Percentiles rank a stretch among this genome's conserved stretches.
phyloP scores from a whole-genome alignment of 2,113 vertebrate genomes.

The Sebastes schlegelii region DNA sequence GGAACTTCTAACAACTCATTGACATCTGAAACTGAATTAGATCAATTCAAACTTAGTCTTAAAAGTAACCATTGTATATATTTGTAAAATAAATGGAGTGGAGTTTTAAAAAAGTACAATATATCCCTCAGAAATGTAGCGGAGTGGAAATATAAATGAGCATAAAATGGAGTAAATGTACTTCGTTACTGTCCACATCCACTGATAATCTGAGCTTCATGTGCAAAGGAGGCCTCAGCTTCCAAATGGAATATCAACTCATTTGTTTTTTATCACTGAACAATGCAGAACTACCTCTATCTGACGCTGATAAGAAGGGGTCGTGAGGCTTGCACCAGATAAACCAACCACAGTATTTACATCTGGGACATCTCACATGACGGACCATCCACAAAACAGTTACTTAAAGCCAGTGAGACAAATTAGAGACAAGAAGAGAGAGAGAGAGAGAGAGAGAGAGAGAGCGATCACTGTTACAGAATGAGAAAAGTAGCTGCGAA shows the following conservation, averaged over 20 bases:
- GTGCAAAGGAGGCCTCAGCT: constrained; percentile 7
- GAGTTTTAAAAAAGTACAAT: neutral
- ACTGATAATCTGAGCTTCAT: constrained; percentile 28
- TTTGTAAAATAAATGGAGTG: neutral
- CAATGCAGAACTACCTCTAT: constrained; percentile 40
- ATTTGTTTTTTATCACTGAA: constrained; percentile 52
- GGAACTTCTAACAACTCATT: neutral
- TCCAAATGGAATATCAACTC: constrained; percentile 9
- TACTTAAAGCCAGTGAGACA: constrained; percentile 46
- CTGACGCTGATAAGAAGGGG: constrained; percentile 48
- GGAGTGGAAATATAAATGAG: neutral
- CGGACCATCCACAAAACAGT: constrained; percentile 43
- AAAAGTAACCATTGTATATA: neutral
- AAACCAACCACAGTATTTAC: constrained; percentile 45
- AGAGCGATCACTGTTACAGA: constrained; percentile 4
- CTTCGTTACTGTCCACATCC: neutral
- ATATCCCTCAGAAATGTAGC: neutral
- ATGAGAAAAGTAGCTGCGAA: constrained; percentile 9
- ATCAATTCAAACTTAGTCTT: neutral
- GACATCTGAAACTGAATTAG: neutral
- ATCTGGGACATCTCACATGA: constrained; percentile 64
- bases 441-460: neutral
- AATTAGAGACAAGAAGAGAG: constrained; percentile 44
- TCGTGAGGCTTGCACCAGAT: constrained; percentile 42
- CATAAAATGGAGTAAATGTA: constrained; percentile 6